phyloP scores from a whole-genome alignment of 2,888 invertebrate genomes.

The Brenthis hecate region DNA sequence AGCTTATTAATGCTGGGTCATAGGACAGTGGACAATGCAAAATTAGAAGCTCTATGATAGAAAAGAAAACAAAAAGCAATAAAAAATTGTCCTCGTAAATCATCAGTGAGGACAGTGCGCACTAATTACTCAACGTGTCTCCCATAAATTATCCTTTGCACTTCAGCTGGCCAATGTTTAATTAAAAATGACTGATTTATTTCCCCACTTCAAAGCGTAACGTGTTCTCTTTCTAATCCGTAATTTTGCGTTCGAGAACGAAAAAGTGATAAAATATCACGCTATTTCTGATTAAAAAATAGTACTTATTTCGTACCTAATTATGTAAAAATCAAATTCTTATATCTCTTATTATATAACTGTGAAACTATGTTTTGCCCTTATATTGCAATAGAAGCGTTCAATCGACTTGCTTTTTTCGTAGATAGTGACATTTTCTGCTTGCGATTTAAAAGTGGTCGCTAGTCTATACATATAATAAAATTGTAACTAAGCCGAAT shows the following conservation, averaged over 20 bases:
- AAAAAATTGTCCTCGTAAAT: constrained; percentile 22
- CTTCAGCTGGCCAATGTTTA: constrained; percentile 30
- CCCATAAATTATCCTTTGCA: constrained; percentile 33
- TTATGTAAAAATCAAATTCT: no score
- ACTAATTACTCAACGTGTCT: constrained; percentile 24
- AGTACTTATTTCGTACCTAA: neutral
- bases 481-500: no score
- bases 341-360: no score
- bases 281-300: neutral
- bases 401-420: no score
- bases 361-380: no score
- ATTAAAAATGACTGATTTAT: constrained; percentile 37
- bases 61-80: constrained; percentile 6
- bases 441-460: no score
- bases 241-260: neutral
- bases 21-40: neutral
- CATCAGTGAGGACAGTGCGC: constrained; percentile 27
- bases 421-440: no score
- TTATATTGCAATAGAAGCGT: no score
- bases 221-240: constrained; percentile 2
- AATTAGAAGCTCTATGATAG: neutral
- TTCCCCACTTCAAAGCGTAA: constrained; percentile 10
- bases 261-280: neutral
- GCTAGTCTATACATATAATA: no score
- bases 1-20: no score